Evolutionary conservation across 2,888 invertebrate species (phyloP).

Genomic region (Drosophila limbata): DNA sequence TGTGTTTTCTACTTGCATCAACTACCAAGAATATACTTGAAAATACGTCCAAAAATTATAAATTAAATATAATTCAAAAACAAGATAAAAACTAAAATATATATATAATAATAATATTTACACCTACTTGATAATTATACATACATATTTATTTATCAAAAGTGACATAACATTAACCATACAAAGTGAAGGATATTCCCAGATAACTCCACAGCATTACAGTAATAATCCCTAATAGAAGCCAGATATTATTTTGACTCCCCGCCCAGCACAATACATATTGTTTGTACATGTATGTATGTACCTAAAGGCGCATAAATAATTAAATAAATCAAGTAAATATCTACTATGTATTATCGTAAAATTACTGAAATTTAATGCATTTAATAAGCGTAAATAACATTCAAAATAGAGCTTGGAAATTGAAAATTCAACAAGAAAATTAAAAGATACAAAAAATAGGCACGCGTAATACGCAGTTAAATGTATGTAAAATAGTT

Average conservation of each 20-base stretch:
- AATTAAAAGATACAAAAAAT: constrained; percentile 23
- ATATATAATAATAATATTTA: constrained; percentile 39
- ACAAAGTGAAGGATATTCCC: constrained; percentile 34
- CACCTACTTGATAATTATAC: constrained; percentile 62
- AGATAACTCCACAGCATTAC: constrained; percentile 3
- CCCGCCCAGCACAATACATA: constrained; percentile 37
- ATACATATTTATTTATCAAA: constrained; percentile 64
- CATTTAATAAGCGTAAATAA: constrained; percentile 76
- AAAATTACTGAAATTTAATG: constrained; percentile 71
- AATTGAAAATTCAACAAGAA: constrained; percentile 21
- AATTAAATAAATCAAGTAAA: constrained; percentile 17
- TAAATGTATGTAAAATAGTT: constrained; percentile 70
- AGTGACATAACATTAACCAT: constrained; percentile 36
- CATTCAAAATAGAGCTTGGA: constrained; percentile 73
- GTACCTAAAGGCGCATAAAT: constrained; percentile 18
- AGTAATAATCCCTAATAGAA: constrained; percentile 22
- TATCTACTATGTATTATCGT: constrained; percentile 30
- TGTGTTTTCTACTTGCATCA: constrained; percentile 78
- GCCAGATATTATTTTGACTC: constrained; percentile 40
- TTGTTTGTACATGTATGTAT: constrained; percentile 27
- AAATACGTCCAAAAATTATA: constrained; percentile 76
- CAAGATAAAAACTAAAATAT: constrained; percentile 55
- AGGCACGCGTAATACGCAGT: constrained; percentile 56
- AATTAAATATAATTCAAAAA: constrained; percentile 62
- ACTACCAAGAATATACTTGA: constrained; percentile 74